phyloP scores from a whole-genome alignment of 2,888 invertebrate species.

The Aleiodes alternator region DNA sequence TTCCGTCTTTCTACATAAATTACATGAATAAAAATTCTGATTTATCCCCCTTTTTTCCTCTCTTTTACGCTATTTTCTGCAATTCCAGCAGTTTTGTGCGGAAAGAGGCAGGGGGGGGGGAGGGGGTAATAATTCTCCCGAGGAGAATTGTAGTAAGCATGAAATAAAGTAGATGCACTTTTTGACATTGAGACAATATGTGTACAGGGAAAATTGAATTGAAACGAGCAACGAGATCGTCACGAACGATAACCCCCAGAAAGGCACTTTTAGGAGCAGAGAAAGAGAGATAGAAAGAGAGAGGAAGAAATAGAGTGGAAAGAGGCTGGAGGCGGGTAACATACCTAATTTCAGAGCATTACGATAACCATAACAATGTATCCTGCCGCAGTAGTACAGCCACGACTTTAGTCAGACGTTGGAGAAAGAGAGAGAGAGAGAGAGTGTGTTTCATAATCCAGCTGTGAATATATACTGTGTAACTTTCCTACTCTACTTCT shows the following conservation, averaged over 20 bases:
- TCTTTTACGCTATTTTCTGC: no score
- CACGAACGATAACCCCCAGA: conserved; percentile 29
- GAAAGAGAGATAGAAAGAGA: neutral
- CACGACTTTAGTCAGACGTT: conserved; percentile 20
- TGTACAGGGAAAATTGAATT: conserved; percentile 9
- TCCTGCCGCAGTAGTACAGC: conserved; percentile 14
- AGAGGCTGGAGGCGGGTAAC: neutral
- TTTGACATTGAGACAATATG: conserved; percentile 16
- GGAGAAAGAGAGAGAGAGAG: neutral
- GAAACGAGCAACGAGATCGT: conserved; percentile 2
- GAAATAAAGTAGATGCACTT: neutral
- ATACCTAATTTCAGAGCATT: conserved; percentile 28
- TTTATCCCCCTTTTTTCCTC: no score
- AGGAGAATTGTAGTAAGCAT: no score
- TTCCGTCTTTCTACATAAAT: no score
- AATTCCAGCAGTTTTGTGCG: no score
- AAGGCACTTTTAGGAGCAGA: conserved; percentile 6
- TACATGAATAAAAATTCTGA: no score
- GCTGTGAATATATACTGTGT: neutral
- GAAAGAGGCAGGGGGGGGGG: no score
- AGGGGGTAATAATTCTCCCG: neutral
- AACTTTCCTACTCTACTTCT: neutral
- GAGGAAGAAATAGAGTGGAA: no score
- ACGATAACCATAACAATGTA: conserved; percentile 38
- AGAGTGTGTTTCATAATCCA: conserved; percentile 29